Conservation (phyloP, 2,113 vertebrate genomes). For the Grus americana region DNA sequence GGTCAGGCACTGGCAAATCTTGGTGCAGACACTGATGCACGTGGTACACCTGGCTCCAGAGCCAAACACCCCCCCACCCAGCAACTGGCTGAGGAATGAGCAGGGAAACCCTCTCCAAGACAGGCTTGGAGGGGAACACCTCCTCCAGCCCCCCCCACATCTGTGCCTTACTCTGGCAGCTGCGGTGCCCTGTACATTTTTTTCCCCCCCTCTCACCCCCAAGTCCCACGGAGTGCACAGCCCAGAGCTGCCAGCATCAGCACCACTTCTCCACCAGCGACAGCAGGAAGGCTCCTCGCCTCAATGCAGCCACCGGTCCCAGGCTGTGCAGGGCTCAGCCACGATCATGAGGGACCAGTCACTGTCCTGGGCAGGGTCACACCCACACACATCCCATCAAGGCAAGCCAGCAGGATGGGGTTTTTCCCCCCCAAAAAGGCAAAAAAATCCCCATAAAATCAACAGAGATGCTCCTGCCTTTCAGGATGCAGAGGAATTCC, state of each 20-base stretch:
- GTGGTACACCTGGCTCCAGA: too few species aligned
- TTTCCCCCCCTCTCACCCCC: neutral
- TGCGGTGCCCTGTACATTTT: neutral
- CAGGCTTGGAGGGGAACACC: neutral
- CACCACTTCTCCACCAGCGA: neutral
- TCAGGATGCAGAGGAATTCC: neutral
- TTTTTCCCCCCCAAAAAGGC: neutral
- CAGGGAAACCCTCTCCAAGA: neutral
- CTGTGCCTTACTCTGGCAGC: neutral
- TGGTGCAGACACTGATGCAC: neutral
- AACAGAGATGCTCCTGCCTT: neutral
- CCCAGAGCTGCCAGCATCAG: neutral
- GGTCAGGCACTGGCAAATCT: neutral
- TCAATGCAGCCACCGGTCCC: neutral
- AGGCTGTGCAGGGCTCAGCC: neutral
- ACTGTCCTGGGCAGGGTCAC: neutral
- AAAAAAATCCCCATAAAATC: neutral
- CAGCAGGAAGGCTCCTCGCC: neutral
- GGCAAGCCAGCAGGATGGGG: neutral
- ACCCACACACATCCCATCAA: neutral
- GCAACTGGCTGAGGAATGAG: neutral
- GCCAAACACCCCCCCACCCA: neutral
- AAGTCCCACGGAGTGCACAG: neutral
- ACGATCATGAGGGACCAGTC: accelerated
- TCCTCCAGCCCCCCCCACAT: neutral